phyloP scores from a whole-genome alignment of 2,113 vertebrate genomes.

The Melanerpes formicivorus region DNA sequence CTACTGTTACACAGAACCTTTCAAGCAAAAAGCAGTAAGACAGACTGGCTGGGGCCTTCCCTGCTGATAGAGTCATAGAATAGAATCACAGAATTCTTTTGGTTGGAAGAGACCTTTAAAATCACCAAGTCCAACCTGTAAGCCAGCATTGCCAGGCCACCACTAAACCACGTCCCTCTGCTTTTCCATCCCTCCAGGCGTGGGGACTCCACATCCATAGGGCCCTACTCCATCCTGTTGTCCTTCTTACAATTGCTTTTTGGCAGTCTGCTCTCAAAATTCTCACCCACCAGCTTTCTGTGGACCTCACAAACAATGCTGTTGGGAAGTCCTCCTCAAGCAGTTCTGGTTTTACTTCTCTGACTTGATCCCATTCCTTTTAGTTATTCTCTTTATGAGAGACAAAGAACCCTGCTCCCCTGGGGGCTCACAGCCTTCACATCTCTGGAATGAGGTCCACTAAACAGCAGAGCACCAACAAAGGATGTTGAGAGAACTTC shows the following conservation, averaged over 20 bases:
- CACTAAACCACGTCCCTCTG: no score
- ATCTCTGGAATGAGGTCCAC: background rate
- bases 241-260: background rate
- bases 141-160: no score
- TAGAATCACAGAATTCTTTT: no score
- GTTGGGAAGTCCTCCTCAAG: background rate
- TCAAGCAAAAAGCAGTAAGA: background rate
- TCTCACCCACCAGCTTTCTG: background rate
- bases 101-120: no score
- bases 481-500: background rate
- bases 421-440: background rate
- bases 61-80: background rate
- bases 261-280: background rate
- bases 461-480: background rate
- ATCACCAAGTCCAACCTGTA: no score
- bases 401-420: background rate
- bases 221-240: background rate
- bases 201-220: no score
- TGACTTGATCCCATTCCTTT: background rate
- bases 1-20: background rate
- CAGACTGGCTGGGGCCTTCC: background rate
- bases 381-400: background rate
- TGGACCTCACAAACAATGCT: background rate
- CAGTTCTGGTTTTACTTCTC: background rate
- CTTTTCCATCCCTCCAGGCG: no score